Evolutionary conservation across 2,888 invertebrate species (phyloP), one percentile per base, ranked within the genome.

Genomic region (Slavum lentiscoides): DNA sequence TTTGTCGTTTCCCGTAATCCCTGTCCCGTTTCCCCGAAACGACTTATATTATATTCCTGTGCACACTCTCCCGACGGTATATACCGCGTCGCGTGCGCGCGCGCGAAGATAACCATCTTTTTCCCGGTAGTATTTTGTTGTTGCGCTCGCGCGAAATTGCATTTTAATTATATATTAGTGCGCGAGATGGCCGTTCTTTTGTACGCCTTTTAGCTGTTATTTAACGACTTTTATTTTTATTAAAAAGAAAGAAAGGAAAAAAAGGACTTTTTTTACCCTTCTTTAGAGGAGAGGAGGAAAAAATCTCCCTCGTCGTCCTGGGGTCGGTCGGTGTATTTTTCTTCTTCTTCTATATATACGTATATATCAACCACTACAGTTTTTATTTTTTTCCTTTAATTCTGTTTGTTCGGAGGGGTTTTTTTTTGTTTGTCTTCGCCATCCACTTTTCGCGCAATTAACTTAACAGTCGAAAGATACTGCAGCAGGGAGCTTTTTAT

Each of bases 41-140:
- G 83, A 83, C 83, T 83, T 83, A 77, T 83, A 74, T 83, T 82
- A 76, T 66, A 67, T 62, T 62, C 61, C 75, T 17, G 19, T 21
- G 49, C 30, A 30, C 2, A 62, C 37, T 53, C 69, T 62, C 39
- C 37, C 37, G 30, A 30, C 30, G 37, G 68, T 62, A 62, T 59
- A 76, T 15, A 49, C 13, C n/a, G n/a, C n/a, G n/a, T n/a, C n/a
- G 62, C 6, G 49, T 9, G 5, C n/a, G 43, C 19, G 19, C 13
- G 1, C 53, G 53, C 53, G 30, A 67, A 64, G 74, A 74, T 74
- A 74, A 64, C 74, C 73, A 74, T 73, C 49, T 17, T 58, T 19
- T 21, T n/a, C 9, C 9, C 64, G 53, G 53, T 64, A 53, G 73
- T 74, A 62, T 74, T 1, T 74, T 21, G 73, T 62, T 74, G 73